phyloP scores from a whole-genome alignment of 2,888 invertebrate species.

The Athalia rosae region DNA sequence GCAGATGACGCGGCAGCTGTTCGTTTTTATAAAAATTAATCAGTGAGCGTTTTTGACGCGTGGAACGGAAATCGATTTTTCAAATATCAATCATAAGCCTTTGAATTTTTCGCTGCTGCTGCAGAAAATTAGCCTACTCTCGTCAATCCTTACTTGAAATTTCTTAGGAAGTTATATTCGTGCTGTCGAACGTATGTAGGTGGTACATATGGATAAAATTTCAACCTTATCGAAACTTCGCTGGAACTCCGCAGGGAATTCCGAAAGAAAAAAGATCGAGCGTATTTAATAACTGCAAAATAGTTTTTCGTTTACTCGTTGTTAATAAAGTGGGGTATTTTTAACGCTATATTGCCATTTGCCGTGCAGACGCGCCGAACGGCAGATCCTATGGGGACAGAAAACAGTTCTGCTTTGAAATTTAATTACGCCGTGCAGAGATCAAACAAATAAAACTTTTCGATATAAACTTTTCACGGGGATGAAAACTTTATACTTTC shows the following conservation, averaged over 20 bases:
- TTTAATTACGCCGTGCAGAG: constrained; percentile 16
- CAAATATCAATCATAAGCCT: constrained; percentile 7
- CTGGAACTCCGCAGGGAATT: too few relatives aligned
- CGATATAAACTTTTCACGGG: background rate
- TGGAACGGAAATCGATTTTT: background rate
- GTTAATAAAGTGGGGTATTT: background rate
- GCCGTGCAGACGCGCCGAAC: too few relatives aligned
- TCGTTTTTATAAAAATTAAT: constrained; percentile 18
- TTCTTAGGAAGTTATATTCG: too few relatives aligned
- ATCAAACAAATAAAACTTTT: constrained; percentile 12
- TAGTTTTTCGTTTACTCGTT: too few relatives aligned
- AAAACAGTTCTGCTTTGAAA: background rate
- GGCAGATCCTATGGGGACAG: background rate
- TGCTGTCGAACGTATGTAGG: too few relatives aligned
- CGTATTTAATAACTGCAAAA: too few relatives aligned
- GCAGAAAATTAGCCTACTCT: too few relatives aligned
- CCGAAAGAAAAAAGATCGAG: too few relatives aligned
- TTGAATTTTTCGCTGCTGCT: too few relatives aligned
- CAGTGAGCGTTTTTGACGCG: constrained; percentile 16
- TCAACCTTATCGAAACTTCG: too few relatives aligned
- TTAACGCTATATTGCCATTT: background rate
- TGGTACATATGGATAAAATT: too few relatives aligned
- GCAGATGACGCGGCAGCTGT: background rate
- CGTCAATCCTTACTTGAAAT: too few relatives aligned
- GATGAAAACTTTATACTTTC: constrained; percentile 19